A percentile compares a stretch with the other conserved stretches of the same genome.
Conservation (phyloP, 2,113 vertebrate species). For the Suricata suricatta region DNA sequence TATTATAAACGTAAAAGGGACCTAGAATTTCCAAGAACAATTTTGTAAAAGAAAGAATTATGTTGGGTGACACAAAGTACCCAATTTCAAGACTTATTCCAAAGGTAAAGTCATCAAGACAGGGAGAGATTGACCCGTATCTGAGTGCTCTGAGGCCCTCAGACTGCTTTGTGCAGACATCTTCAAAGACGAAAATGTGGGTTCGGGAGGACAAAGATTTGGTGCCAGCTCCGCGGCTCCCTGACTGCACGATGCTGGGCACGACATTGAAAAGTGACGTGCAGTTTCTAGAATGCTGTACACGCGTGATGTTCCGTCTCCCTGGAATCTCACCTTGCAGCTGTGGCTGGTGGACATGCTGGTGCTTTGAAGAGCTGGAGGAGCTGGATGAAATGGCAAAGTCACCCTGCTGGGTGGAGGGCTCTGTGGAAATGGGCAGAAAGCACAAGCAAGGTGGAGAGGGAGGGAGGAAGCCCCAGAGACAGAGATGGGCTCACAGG, state of each 20-base stretch:
- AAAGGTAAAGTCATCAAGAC: neutral
- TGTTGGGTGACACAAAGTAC: neutral
- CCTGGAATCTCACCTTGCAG: neutral
- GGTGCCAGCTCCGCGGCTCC: neutral
- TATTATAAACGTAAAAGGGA: neutral
- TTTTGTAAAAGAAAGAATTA: neutral
- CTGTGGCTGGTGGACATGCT: neutral
- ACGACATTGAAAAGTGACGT: neutral
- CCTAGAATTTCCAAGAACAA: neutral
- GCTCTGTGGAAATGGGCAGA: neutral
- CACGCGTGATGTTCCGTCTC: neutral
- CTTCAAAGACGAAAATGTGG: neutral
- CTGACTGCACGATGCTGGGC: neutral
- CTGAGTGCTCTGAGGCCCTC: neutral
- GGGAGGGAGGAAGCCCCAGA: neutral
- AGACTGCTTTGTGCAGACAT: neutral
- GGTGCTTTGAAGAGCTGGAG: neutral
- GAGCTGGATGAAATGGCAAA: neutral
- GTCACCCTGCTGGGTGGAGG: neutral
- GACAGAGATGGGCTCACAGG: neutral
- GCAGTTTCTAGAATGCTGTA: neutral
- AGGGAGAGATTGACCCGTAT: neutral
- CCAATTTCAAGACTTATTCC: neutral
- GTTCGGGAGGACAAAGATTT: neutral
- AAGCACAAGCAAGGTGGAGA: neutral